phyloP scores from a whole-genome alignment of 2,113 vertebrate genomes.

The Synchiropus splendidus region DNA sequence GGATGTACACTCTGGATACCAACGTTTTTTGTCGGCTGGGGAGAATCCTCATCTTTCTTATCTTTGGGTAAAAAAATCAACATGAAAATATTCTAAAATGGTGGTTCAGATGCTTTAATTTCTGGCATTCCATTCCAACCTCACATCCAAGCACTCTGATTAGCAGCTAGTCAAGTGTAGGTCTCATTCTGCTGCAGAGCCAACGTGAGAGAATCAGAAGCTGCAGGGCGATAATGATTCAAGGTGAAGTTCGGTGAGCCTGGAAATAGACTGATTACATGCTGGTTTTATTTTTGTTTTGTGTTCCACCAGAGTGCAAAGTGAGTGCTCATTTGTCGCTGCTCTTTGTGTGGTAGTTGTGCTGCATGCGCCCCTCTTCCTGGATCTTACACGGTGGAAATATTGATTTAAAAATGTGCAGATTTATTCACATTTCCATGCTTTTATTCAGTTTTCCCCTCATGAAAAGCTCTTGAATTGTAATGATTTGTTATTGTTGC shows the following conservation, averaged over 20 bases:
- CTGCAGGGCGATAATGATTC: conserved; percentile 8
- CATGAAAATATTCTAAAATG: too few relatives aligned
- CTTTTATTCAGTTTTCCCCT: too few relatives aligned
- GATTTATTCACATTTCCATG: conserved; percentile 2
- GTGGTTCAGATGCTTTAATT: too few relatives aligned
- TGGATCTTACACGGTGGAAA: conserved; percentile 15
- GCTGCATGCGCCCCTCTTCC: too few relatives aligned
- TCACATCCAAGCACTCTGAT: too few relatives aligned
- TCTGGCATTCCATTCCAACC: too few relatives aligned
- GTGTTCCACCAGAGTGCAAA: too few relatives aligned
- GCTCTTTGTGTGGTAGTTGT: conserved; percentile 12
- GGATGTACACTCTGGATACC: too few relatives aligned
- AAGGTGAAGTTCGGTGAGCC: not conserved
- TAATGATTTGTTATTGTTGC: conserved; percentile 17
- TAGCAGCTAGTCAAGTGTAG: conserved; percentile 4
- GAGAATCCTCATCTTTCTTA: too few relatives aligned
- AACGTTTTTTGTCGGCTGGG: too few relatives aligned
- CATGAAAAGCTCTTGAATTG: conserved; percentile 9
- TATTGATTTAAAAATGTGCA: conserved; percentile 19
- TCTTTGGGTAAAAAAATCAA: too few relatives aligned
- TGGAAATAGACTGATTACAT: conserved; percentile 28
- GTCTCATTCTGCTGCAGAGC: conserved; percentile 25
- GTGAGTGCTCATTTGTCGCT: too few relatives aligned
- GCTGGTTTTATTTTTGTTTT: conserved; percentile 4
- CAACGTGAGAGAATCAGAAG: conserved; percentile 23